phyloP scores from a whole-genome alignment of 2,888 invertebrate genomes.

The Drosophila subsilvestris region DNA sequence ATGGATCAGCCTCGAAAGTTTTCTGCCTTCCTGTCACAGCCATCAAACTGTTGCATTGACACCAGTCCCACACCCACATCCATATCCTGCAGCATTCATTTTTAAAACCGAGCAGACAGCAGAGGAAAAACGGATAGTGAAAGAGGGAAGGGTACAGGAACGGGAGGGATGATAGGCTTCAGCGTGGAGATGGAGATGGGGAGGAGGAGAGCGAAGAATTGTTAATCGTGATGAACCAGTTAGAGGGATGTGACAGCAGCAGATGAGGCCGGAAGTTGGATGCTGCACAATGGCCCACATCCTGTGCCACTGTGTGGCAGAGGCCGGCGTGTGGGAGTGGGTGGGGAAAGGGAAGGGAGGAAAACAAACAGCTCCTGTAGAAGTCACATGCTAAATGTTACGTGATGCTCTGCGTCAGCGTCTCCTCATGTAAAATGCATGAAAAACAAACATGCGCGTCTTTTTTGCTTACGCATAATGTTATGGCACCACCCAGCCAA shows the following conservation, averaged over 20 bases:
- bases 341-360: neutral
- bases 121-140: too few relatives aligned
- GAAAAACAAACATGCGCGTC: conserved; percentile 63
- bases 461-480: conserved; percentile 65
- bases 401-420: conserved; percentile 12
- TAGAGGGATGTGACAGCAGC: conserved; percentile 52
- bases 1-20: neutral
- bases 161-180: conserved; percentile 20
- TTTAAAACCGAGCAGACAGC: neutral
- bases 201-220: conserved; percentile 26
- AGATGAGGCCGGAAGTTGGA: conserved; percentile 24
- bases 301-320: neutral
- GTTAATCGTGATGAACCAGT: conserved; percentile 78
- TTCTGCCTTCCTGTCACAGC: neutral
- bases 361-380: too few relatives aligned
- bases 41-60: too few relatives aligned
- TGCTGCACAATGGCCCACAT: conserved; percentile 3
- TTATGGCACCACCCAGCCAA: conserved; percentile 3
- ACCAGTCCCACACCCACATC: too few relatives aligned
- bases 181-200: neutral
- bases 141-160: too few relatives aligned
- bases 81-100: too few relatives aligned
- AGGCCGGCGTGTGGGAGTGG: neutral
- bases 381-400: neutral
- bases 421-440: conserved; percentile 65